Base-by-base conservation (phyloP, 2,797 vertebrate species). In the Eleutherodactylus coqui region DNA sequence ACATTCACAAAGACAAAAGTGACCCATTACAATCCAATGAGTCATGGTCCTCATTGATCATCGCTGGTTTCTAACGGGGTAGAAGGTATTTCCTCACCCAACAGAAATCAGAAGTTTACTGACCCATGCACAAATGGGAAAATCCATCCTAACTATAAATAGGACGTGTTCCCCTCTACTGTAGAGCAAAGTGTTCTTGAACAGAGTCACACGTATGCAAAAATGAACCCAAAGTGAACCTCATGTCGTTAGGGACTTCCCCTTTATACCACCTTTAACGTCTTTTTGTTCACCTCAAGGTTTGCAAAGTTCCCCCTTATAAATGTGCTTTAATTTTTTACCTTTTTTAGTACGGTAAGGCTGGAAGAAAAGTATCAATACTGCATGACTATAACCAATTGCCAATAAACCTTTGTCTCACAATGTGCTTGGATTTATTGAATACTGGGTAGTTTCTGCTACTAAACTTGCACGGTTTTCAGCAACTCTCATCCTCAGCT, bases 241-340 rank as follows among this genome's bases (percentile, higher is more conserved):
- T n/a, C 84, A 80, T 85, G n/a, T 13, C 19, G 24, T 3, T 7
- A 60, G 84, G 84, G 84, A 80, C 38, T 85, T 85, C 41, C 84
- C 84, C 84, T 47, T 79, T 24, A 43, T 47, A 85, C n/a, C 41
- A 85, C 84, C 84, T 85, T 60, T n/a, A 85, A 60, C 36, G 24
- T 67, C 1, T 5, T 67, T 53, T 38, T 36, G 55, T 69, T 29
- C n/a, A 72, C 27, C 58, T n/a, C 21, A 43, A 1, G 27, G 51
- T 64, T 24, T 85, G 21, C 21, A 3, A 79, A 58, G 43, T 53
- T 72, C 49, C 43, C 41, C 4, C 29, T 72, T 85, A 47, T 75
- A 32, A 21, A 45, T n/a, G n/a, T n/a, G 17, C 29, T 49, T 73
- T 11, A 41, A 49, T 16, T 21, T 47, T 24, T 45, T 60, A 62